Evolutionary conservation across 2,888 invertebrate species (phyloP).

Genomic region (Melinaea menophilus): DNA sequence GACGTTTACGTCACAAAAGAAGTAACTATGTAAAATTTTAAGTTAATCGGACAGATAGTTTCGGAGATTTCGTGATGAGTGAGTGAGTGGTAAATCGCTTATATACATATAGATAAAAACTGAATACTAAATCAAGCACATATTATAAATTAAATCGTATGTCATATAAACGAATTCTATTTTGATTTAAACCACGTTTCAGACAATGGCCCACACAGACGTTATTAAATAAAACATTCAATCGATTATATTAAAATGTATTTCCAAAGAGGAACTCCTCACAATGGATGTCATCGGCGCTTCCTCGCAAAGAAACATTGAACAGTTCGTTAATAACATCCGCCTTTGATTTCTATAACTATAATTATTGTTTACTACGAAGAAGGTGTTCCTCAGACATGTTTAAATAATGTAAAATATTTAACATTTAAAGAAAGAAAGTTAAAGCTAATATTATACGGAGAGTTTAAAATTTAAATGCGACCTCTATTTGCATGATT

Average conservation of each 20-base stretch:
- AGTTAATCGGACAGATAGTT: too few relatives aligned
- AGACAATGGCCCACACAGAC: neutral
- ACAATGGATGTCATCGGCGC: constrained; percentile 20
- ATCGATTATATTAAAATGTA: constrained; percentile 22
- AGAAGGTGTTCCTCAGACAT: neutral
- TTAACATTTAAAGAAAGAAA: neutral
- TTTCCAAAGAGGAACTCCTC: constrained; percentile 20
- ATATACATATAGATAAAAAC: too few relatives aligned
- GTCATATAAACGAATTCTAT: too few relatives aligned
- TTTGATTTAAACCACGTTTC: neutral
- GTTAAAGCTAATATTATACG: too few relatives aligned
- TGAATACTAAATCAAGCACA: too few relatives aligned
- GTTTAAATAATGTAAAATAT: neutral
- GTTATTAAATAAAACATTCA: constrained; percentile 2
- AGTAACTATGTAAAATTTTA: too few relatives aligned
- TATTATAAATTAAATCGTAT: too few relatives aligned
- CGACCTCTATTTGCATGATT: too few relatives aligned
- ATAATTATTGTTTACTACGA: neutral
- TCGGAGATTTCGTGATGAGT: too few relatives aligned
- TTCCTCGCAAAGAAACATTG: constrained; percentile 18
- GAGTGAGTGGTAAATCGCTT: too few relatives aligned
- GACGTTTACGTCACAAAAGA: too few relatives aligned
- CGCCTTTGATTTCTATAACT: neutral
- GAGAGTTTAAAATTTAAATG: too few relatives aligned
- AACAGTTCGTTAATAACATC: neutral